These are phyloP conservation scores for Procambarus virginalis DNA, from an alignment of 1,140 invertebrate genomes.

Conservation along the genomic window DNA sequence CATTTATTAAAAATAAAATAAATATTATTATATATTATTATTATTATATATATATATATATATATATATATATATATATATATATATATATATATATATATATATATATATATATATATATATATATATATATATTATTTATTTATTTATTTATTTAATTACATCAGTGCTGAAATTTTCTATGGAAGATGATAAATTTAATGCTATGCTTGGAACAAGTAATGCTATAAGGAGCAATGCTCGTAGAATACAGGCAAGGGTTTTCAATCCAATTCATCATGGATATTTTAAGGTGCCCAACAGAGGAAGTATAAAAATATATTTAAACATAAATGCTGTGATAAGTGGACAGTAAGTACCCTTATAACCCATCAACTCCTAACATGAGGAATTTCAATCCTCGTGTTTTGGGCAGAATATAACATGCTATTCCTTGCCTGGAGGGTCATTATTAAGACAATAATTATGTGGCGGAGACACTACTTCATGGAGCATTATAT, in stretches of 20 bases:
- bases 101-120: slow-evolving; percentile 34
- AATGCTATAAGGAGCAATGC: not conserved
- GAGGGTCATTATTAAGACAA: no score
- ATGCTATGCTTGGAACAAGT: not conserved
- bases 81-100: slow-evolving; percentile 11
- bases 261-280: not conserved
- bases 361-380: no score
- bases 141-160: not conserved
- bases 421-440: no score
- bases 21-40: not conserved
- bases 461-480: no score
- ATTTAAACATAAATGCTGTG: no score
- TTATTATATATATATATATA: not conserved
- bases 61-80: not conserved
- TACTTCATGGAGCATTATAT: no score
- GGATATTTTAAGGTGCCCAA: no score
- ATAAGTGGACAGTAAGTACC: no score
- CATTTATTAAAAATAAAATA: not conserved
- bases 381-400: no score
- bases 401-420: no score
- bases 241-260: not conserved
- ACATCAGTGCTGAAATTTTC: not conserved
- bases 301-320: no score
- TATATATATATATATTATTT: slow-evolving; percentile 13
- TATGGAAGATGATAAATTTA: slow-evolving; percentile 4